Conservation (phyloP, 2,113 vertebrate genomes). For the Chlorodrepanis virens region DNA sequence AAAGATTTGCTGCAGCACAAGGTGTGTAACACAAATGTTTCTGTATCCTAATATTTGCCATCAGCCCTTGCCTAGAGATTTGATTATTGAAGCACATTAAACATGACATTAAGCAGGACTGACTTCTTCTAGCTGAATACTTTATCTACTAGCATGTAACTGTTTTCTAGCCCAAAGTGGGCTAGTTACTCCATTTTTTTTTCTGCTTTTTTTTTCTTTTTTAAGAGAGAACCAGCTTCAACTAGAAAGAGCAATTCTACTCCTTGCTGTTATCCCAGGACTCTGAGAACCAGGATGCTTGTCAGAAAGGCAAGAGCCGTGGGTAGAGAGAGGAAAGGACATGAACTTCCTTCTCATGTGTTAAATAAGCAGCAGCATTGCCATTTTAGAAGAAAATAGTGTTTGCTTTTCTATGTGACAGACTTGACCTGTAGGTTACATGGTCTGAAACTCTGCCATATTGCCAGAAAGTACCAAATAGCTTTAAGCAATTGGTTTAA, state of each 20-base stretch:
- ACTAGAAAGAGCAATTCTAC: neutral
- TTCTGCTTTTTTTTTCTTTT: neutral
- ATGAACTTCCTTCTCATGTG: neutral
- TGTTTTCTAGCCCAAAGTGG: neutral
- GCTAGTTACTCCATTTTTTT: neutral
- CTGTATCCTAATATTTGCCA: neutral
- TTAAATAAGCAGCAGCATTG: neutral
- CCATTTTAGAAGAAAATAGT: neutral
- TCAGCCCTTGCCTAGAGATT: neutral
- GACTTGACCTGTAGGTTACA: neutral
- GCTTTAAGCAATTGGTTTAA: neutral
- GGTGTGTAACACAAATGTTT: neutral
- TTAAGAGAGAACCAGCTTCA: neutral
- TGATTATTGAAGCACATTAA: neutral
- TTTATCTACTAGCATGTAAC: neutral
- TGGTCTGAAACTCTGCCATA: neutral
- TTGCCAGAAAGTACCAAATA: neutral
- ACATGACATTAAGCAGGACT: neutral
- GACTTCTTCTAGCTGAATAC: neutral
- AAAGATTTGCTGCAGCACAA: neutral
- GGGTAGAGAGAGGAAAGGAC: neutral
- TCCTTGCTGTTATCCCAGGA: neutral
- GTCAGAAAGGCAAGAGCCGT: neutral
- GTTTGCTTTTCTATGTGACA: neutral
- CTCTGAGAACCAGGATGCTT: neutral